Base-by-base conservation (phyloP, 2,797 vertebrate genomes). In the Gymnoscopelus braueri region DNA sequence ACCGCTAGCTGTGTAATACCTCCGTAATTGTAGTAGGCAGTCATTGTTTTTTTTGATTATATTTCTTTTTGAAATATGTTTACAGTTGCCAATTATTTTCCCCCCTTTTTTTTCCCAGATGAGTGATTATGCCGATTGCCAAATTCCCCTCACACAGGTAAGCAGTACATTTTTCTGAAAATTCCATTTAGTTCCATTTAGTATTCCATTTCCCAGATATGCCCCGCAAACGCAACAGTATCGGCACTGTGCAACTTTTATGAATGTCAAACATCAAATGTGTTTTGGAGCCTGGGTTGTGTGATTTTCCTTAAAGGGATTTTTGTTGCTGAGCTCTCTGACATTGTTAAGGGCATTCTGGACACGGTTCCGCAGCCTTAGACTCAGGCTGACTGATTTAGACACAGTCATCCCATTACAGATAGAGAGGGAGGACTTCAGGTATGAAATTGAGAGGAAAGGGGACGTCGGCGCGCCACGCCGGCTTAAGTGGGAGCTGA, bases 361-460 rank as follows among this genome's bases (percentile, higher is more conserved):
- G 85, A 87, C 87, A 87, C 66, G 82, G 79, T 84, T 84, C 67
- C 84, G 76, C 49, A 74, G 80, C 63, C 71, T 81, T 80, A 75
- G 82, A 84, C 81, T 77, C 72, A 65, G 79, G 74, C 75, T 61
- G 79, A 83, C 78, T 86, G 82, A 80, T 74, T 86, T 88, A 82
- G 85, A 88, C 88, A 88, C 61, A 73, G 67, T 86, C 85, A 78
- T 82, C 82, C 84, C 79, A 86, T 86, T 84, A 86, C 23, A 83
- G 88, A 84, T 87, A 87, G 52, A 77, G 77, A 65, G 65, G 75
- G 74, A 78, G 82, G 66, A 81, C 69, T 79, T 85, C 86, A 87
- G 84, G 84, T 88, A 85, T 88, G 82, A 89, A 88, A 88, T 90
- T 88, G 83, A 90, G 84, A 88, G 80, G 80, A 72, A 74, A 80